Evolutionary conservation across 2,797 vertebrate species (phyloP), one percentile per base, ranked within the genome.

Genomic region (Channa striata): DNA sequence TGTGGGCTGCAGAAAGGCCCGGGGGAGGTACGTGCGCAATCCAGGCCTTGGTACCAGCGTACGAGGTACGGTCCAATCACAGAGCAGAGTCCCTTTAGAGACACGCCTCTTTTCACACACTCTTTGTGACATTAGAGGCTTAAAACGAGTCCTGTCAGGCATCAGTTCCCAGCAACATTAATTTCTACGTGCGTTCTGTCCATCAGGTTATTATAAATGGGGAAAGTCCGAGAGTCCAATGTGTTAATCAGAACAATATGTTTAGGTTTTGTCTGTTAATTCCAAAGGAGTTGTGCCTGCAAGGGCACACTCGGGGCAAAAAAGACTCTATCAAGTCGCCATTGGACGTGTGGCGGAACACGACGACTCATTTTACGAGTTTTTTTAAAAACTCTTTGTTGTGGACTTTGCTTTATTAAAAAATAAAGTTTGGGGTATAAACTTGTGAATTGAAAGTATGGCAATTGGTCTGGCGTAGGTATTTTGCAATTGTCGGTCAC

Each of bases 321-420:
- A 19, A 8, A 0, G 17, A 13, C 0, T 17, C 0, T 0, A 0
- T 0, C 0, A 3, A 0, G 0, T 57, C 70, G 37, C 85, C 87
- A 88, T 87, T 68, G 17, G 46, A 61, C 49, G 80, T 86, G 90
- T 89, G 90, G 88, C 90, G 84, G 82, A 90, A 87, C 8, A 10
- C 1, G 9, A 9, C 8, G 17, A 25, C 14, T 59, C 4, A 10
- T 30, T 36, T 34, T 1, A n/a, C 11, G 21, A 34, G 49, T 3
- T 0, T 54, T 65, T 59, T 25, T 19, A 16, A 43, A 7, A 11
- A 47, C 11, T 19, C 0, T 46, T 39, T 46, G 2, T 5, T 7
- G 17, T 14, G 5, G 8, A 11, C 37, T 65, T 2, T 47, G 30
- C 21, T 60, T 43, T 8, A 23, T 0, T 21, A 4, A 1, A 30